Evolutionary conservation across 1,140 invertebrate genomes (phyloP), one percentile per base, ranked within the genome.

Genomic region (Microplitis demolitor): DNA sequence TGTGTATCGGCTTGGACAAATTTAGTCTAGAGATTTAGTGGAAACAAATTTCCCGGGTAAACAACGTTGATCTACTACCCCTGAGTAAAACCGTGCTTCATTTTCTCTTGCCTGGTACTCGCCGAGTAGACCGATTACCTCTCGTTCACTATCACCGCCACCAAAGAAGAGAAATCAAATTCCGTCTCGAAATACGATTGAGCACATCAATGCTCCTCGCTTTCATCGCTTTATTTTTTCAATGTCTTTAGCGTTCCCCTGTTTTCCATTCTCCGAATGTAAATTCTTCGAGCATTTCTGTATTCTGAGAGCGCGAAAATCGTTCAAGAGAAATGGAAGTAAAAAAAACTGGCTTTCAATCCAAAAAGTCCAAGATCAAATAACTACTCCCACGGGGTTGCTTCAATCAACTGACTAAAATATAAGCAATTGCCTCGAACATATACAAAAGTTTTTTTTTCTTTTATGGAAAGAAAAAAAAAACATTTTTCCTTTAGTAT

Each of bases 321-420:
- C n/a, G 60, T 39, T 35, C 58, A 66, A 39, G 34, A 33, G 14
- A 51, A 45, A 58, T 69, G 72, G 74, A 78, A 54, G 58, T 24
- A 16, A 60, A 33, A 62, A 39, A 56, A 72, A 64, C 39, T 45
- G 39, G 39, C 39, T 73, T 16, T 31, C 68, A 77, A 79, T 77
- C 69, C 70, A 79, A 79, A 79, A 79, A 71, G 78, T 45, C 39
- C 39, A 11, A 45, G 39, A 74, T 60, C 71, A 79, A 77, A 77
- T 80, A 85, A 86, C 82, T 83, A 82, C 82, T 83, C 84, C 78
- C 82, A 13, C 34, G 82, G 77, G 83, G 75, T 77, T 80, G 76
- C 71, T 78, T 82, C 83, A 84, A 85, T 85, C 83, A 85, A 80
- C 78, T 80, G 76, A 69, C 74, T 78, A 77, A 78, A 78, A 67